Base-by-base conservation (phyloP, 1,140 invertebrate species). In the Maconellicoccus hirsutus region DNA sequence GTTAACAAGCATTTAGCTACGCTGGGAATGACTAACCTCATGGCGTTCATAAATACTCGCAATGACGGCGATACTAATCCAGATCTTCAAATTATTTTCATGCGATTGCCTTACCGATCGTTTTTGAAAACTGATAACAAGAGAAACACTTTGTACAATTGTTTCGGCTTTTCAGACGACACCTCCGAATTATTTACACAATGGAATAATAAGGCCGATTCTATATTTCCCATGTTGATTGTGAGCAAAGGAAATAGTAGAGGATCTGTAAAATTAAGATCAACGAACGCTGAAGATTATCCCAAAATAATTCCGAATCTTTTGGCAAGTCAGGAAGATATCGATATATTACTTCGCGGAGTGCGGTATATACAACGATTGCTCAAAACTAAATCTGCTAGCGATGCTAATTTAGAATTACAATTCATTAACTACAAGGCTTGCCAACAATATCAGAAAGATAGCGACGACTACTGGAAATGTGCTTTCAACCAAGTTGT, bases 241-340 rank as follows among this genome's bases (percentile, higher is more conserved):
- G 71, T 82, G 39, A 69, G 85, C 73, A 76, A 84, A 22, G 82
- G 80, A 3, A 77, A 79, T 71, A 82, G 81, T 26, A 74, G 75
- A 22, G 84, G 84, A 7, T 79, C 76, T 25, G 75, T 86, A 8
- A 76, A 75, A n/a, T 75, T 86, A 0, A 74, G 77, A 29, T 78
- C 76, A 0, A 75, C 75, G 1, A 80, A 87, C 77, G 86, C 86
- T 3, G 79, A 77, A 42, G 79, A 82, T 42, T 80, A 82, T 69
- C 87, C 87, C 0, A 77, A 81, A n/a, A 82, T 88, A 69, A 79
- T 84, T 74, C 83, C 86, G 4, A 83, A 81, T 70, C 85, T 85
- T 74, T 75, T 85, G 14, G 71, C 52, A 4, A 33, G 75, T 10
- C 38, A 59, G 1, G 52, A 73, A 7, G 76, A 76, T 26, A 71